Base-by-base conservation (phyloP, 2,888 invertebrate species). In the Atrina japonica region DNA sequence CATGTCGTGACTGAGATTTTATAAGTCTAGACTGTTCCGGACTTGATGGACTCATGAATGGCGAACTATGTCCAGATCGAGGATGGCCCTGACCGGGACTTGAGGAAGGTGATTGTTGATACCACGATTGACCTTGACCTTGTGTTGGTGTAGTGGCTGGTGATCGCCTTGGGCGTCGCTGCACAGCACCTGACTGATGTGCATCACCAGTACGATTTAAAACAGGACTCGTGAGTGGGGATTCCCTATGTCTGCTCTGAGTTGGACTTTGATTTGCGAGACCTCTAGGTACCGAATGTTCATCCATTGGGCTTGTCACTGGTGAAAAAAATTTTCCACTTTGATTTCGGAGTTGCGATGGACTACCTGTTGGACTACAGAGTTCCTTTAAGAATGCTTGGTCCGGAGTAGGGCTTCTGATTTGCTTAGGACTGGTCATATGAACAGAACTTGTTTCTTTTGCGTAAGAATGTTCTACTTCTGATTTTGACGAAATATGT, bases 31-130 rank as follows among this genome's bases (percentile, higher is more conserved):
- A 47, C 56, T 25, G 70, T 29, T 55, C 52, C 18, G 59, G 66
- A 59, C 64, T 65, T 49, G 61, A 18, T 16, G 61, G 61, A 21
- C 61, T 61, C 61, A 61, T 61, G 18, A 61, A 49, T 21, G 61
- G 61, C 25, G 61, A 61, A 14, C 25, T 53, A 30, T 18, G 56
- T 18, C 59, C 27, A 35, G 49, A 43, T 30, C 59, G 7, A 41
- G 65, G 23, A 11, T 40, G 55, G 25, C 59, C 45, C 40, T 64
- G 18, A 52, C 65, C 30, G 43, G 58, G 47, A 53, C 43, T 27
- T 30, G 43, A 53, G 27, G 41, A n/a, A 35, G 56, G 56, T n/a
- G 53, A 53, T 6, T 21, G 25, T 5, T 25, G 43, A 11, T n/a
- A 14, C 18, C 53, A 53, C 1, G 60, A 23, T 5, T 35, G 35